Evolutionary conservation across 92 coral and sea anemone genomes (phyloP).

Genomic region (Phenganax marumi): DNA sequence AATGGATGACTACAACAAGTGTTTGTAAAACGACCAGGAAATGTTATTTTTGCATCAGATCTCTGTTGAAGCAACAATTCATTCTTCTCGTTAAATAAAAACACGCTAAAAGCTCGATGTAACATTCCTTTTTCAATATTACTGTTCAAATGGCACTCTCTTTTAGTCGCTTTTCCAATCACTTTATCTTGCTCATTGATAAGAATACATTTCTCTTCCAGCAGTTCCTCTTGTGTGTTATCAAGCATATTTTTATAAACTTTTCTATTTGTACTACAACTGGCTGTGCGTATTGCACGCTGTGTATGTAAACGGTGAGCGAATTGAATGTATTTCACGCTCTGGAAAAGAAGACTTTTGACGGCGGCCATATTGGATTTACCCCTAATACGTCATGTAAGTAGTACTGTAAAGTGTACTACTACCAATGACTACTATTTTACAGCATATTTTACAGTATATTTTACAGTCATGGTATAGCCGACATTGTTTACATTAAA

Average conservation of each 20-base stretch:
- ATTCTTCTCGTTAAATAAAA: conserved; percentile 72
- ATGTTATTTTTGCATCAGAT: conserved; percentile 80
- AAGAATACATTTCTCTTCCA: conserved; percentile 66
- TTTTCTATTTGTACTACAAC: no score
- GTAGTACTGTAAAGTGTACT: not conserved
- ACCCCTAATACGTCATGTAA: not conserved
- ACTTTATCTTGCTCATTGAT: conserved; percentile 76
- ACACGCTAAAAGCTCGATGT: conserved; percentile 96
- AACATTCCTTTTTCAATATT: conserved; percentile 85
- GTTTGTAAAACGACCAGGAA: conserved; percentile 80
- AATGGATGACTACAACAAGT: conserved; percentile 91
- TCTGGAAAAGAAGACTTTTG: not conserved
- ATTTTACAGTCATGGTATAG: not conserved
- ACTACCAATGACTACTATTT: not conserved
- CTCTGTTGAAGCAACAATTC: conserved; percentile 81
- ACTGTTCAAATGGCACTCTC: conserved; percentile 79
- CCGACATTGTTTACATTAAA: not conserved
- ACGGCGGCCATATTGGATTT: not conserved
- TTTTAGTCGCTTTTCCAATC: conserved; percentile 77
- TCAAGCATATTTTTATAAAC: not conserved
- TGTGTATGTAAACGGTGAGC: not conserved
- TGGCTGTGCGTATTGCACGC: no score
- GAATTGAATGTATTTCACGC: not conserved
- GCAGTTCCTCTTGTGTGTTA: not conserved
- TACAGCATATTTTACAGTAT: not conserved